Conservation (phyloP, 2,797 vertebrate genomes). For the Selene dorsalis region DNA sequence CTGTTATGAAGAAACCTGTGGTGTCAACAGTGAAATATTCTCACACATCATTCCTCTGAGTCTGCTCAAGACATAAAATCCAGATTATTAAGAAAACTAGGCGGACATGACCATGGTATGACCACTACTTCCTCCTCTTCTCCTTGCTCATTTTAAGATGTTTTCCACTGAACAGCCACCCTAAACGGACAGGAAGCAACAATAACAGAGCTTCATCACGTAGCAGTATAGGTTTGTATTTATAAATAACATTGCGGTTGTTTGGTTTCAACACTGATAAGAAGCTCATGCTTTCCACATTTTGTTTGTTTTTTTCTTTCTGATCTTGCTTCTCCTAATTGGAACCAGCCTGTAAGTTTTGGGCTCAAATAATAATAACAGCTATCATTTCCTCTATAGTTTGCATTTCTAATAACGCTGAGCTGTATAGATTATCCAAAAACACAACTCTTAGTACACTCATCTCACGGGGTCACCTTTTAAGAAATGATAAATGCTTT, state of each 20-base stretch:
- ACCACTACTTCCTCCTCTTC: not conserved
- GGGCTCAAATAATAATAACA: constrained; percentile 8
- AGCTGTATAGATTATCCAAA: constrained; percentile 10
- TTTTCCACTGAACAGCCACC: constrained; percentile 4
- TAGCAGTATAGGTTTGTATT: constrained; percentile 12
- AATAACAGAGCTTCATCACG: not conserved
- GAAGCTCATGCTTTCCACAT: not conserved
- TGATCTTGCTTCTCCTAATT: not conserved
- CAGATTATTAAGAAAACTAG: constrained; percentile 15
- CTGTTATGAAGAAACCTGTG: not conserved
- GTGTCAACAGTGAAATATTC: not conserved
- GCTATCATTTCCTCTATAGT: not conserved
- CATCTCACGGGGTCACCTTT: not conserved
- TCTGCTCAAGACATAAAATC: not conserved
- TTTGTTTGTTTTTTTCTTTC: constrained; percentile 24
- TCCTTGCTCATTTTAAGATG: constrained; percentile 3
- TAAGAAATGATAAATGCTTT: not conserved
- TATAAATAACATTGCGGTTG: constrained; percentile 7
- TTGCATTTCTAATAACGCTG: not conserved
- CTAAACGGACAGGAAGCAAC: not conserved
- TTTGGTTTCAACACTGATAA: constrained; percentile 5
- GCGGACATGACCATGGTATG: constrained; percentile 24
- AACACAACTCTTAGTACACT: constrained; percentile 7
- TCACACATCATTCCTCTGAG: constrained; percentile 1
- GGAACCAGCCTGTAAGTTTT: constrained; percentile 22